phyloP scores from a whole-genome alignment of 1,140 invertebrate genomes.

The Diuraphis noxia region DNA sequence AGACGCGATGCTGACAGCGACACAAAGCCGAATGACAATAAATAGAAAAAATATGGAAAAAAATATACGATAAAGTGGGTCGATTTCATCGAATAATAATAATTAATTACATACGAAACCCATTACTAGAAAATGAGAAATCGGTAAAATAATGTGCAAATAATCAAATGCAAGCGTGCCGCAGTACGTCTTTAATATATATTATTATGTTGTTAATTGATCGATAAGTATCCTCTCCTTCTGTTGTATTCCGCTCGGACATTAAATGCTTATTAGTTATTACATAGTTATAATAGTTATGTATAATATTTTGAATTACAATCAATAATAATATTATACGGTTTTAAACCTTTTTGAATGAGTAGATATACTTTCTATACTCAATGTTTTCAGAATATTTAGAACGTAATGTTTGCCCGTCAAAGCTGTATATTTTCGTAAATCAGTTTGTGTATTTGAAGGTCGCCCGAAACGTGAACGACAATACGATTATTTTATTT shows the following conservation, averaged over 20 bases:
- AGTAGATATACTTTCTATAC: background rate
- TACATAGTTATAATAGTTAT: too few species aligned
- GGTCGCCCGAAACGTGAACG: background rate
- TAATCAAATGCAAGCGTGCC: background rate
- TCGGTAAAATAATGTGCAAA: background rate
- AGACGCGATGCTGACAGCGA: background rate
- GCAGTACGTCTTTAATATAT: background rate
- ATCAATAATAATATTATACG: background rate
- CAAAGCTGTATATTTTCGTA: background rate
- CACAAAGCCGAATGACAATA: constrained; percentile 27
- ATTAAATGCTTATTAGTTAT: too few species aligned
- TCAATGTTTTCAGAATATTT: background rate
- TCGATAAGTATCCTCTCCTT: background rate
- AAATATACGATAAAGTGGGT: background rate
- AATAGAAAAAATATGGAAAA: background rate
- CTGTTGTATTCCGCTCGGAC: background rate
- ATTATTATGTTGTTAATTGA: background rate
- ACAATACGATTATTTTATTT: background rate
- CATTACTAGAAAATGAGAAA: constrained; percentile 2
- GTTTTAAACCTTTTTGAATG: background rate
- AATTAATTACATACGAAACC: background rate
- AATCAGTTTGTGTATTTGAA: background rate
- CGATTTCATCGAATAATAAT: constrained; percentile 19
- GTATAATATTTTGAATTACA: background rate
- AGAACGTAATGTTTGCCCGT: background rate